phyloP scores from a whole-genome alignment of 2,888 invertebrate genomes.

The Tridacna crocea region DNA sequence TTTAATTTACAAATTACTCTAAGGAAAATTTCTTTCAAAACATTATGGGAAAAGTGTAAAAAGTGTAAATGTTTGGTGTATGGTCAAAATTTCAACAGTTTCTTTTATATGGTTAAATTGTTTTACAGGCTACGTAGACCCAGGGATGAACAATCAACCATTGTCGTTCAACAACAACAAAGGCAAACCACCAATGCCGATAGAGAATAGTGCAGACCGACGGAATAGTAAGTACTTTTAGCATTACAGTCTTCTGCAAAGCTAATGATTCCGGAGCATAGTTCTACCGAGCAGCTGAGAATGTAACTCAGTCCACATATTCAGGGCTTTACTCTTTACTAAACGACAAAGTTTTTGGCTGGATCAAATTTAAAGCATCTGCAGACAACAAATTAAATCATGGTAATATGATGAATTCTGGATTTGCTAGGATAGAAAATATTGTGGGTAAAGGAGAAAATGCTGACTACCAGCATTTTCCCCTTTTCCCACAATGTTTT shows the following conservation, averaged over 20 bases:
- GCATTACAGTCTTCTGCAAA: too few species aligned
- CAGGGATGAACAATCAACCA: slow-evolving; percentile 83
- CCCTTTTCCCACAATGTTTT: neutral
- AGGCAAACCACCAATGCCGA: slow-evolving; percentile 87
- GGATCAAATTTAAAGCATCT: neutral
- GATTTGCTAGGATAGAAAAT: neutral
- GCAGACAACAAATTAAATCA: neutral
- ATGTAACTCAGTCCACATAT: too few species aligned
- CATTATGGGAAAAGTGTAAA: too few species aligned
- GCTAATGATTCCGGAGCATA: too few species aligned
- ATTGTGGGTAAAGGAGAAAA: neutral
- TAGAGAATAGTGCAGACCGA: slow-evolving; percentile 42
- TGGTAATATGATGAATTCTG: too few species aligned
- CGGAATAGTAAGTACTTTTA: neutral
- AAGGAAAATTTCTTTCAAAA: neutral
- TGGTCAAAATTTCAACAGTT: too few species aligned
- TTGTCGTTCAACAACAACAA: slow-evolving; percentile 88
- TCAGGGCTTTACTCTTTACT: too few species aligned
- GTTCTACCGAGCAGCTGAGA: too few species aligned
- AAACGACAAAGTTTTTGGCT: too few species aligned
- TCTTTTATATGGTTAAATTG: neutral
- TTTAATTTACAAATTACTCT: neutral
- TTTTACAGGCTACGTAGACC: slow-evolving; percentile 63
- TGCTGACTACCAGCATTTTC: neutral
- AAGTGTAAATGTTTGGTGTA: too few species aligned